Evolutionary conservation across 2,113 vertebrate genomes (phyloP), one percentile per base, ranked within the genome.

Genomic region (Echinops telfairi): DNA sequence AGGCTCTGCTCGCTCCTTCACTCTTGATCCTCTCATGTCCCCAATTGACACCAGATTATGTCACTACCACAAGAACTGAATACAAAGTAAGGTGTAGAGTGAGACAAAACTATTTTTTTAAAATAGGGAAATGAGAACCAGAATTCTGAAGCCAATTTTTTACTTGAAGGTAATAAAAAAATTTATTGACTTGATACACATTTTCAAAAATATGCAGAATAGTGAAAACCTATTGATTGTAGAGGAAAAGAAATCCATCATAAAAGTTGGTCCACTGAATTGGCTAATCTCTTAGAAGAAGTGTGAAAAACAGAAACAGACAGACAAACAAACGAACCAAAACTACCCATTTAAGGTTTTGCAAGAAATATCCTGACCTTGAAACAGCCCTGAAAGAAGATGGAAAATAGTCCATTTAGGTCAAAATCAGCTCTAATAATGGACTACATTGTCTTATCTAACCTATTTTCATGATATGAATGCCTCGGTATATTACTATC

Each of bases 171-270:
- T 14, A 86, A 75, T 29, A 33, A n/a, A 1, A 75, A 76, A 57
- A 77, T 38, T 77, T 31, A 43, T 29, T 75, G 93, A 71, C 36
- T 62, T 77, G 12, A 86, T n/a, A 83, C 86, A 73, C 60, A 5
- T 40, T 93, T 87, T 93, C 43, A 57, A 12, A 71, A 25, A 79
- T 79, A 95, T 86, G 1, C n/a, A 88, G n/a, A 93, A 4, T 2
- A 22, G 81, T 27, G 29, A 43, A 86, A 71, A 1, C 31, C 5
- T 38, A 80, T 0, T 73, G 6, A 2, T 81, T 66, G 6, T 40
- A 84, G 33, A 86, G 58, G 57, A 1, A 77, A 58, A 70, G 75
- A 73, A 86, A 76, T 43, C 15, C 11, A 9, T 40, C 68, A 19
- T 40, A 66, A 77, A 77, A 3, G 9, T 70, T 1, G 9, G 10